A percentile compares a stretch with the other conserved stretches of the same genome.
These are phyloP conservation scores for Yoshiicerus persimilis DNA, from an alignment of 1,140 invertebrate species.

Conservation along the genomic window DNA sequence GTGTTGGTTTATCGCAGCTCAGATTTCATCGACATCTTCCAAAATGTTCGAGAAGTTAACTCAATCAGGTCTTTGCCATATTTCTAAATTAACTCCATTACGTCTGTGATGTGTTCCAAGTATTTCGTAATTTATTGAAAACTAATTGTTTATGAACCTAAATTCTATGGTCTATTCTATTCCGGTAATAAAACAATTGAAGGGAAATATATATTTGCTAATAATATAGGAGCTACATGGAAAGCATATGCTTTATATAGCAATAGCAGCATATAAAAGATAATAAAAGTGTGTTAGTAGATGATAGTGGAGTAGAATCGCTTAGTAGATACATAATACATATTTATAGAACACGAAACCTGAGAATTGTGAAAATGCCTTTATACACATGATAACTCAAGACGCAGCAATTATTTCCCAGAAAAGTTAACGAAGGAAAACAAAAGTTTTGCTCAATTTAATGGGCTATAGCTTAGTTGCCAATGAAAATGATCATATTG, in stretches of 20 bases:
- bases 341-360: too few relatives aligned
- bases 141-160: not conserved
- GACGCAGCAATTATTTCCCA: not conserved
- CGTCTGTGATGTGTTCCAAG: not conserved
- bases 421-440: not conserved
- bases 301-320: too few relatives aligned
- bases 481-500: too few relatives aligned
- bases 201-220: too few relatives aligned
- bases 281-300: not conserved
- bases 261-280: not conserved
- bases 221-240: not conserved
- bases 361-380: too few relatives aligned
- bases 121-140: not conserved
- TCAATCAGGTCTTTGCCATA: conserved; percentile 27
- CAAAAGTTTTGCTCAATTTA: not conserved
- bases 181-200: too few relatives aligned
- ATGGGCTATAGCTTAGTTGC: not conserved
- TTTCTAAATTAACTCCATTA: not conserved
- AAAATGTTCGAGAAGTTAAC: conserved; percentile 36
- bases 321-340: too few relatives aligned
- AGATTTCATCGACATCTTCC: conserved; percentile 33
- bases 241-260: not conserved
- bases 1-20: conserved; percentile 36
- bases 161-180: too few relatives aligned
- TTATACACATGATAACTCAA: not conserved